Evolutionary conservation across 1,140 invertebrate genomes (phyloP), one percentile per base, ranked within the genome.

Genomic region (Calycopis cecrops): DNA sequence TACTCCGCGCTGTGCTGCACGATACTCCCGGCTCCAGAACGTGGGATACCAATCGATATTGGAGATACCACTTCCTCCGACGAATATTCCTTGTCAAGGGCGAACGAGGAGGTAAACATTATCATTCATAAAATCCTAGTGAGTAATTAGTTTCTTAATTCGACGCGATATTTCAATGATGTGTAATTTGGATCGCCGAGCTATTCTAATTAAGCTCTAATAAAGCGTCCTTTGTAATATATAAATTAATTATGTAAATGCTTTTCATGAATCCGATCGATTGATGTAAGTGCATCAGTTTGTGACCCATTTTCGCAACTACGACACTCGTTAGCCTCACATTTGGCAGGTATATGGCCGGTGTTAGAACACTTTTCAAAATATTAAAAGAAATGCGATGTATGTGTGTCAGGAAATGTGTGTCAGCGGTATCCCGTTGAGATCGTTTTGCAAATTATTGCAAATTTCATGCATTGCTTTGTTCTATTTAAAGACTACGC

Each of bases 291-390:
- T 81, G 76, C 76, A 81, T 71, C 76, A 78, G 57, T 69, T 65
- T 61, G 73, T 83, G 79, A 85, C 79, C 79, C 73, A 83, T 80
- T 85, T 85, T 78, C 73, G 65, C 67, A 74, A 78, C 70, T 70
- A 72, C 71, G 65, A 76, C 67, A 76, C 68, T 75, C 69, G 67
- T 69, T 68, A 77, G 64, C 59, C 69, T 62, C 63, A 67, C 67
- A 65, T 72, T 81, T 79, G 75, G 73, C 78, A 81, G 70, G 69
- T 77, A 76, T 60, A 72, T 57, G 59, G 76, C 66, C 67, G 69
- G 58, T 67, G 66, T 65, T 69, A 65, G 59, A 65, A 63, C 57
- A 59, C 66, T 56, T 62, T 69, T 69, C 48, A 69, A 73, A 63
- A 73, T 79, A 76, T 75, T 79, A 76, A 67, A 57, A 69, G 65